Base-by-base conservation (phyloP, 2,888 invertebrate genomes). In the Buathra laborator region DNA sequence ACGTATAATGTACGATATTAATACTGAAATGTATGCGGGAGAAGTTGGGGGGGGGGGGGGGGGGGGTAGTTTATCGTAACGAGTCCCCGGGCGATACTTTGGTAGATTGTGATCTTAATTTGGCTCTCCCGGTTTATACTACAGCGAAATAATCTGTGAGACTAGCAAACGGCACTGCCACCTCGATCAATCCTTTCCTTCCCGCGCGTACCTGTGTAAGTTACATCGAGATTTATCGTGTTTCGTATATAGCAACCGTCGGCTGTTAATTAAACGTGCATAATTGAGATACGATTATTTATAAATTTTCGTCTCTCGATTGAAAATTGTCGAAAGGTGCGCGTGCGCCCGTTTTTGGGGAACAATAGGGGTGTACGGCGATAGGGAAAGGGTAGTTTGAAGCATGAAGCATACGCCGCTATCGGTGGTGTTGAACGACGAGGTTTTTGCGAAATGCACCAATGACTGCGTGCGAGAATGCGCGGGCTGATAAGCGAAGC, bases 31-130 rank as follows among this genome's bases (percentile, higher is more conserved):
- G 32, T 62, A 62, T 62, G 62, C 62, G 62, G 29, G 62, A 62
- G 62, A 64, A 37, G 43, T 12, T n/a, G 6, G 16, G 24, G 19
- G 53, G 19, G 66, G 43, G 43, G 37, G 5, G 14, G 16, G 19
- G 19, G 53, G 43, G 66, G 43, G 66, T 66, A 16, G 66, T 66
- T 66, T 66, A 66, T 66, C 66, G 66, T 66, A 66, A 66, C 66
- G 66, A 66, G 16, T 66, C 66, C 66, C 66, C 19, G 66, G 66
- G 66, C 66, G 66, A 66, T 66, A 66, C 66, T 66, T 37, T 37
- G 66, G 66, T 19, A 66, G 66, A 66, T 66, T 66, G 66, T 66
- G 66, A 66, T 66, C 66, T 66, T 66, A 66, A 66, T 66, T 66
- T 66, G 43, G 66, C 62, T 29, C 62, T 62, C 29, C 37, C 62